These are phyloP conservation scores for Bellardia pandia DNA, from an alignment of 2,888 invertebrate species.

Conservation along the genomic window DNA sequence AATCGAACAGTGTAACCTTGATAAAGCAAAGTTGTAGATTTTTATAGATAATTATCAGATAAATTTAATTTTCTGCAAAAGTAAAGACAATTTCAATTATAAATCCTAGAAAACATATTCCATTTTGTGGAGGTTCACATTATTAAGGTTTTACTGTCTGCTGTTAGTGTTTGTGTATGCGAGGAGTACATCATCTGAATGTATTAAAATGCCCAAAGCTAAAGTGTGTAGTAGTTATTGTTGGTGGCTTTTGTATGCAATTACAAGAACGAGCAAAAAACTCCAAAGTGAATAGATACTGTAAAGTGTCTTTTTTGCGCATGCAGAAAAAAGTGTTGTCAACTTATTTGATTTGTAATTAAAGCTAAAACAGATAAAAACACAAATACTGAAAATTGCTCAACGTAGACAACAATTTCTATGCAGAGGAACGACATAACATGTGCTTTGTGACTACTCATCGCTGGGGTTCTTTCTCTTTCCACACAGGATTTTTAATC, in stretches of 20 bases:
- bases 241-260: constrained; percentile 60
- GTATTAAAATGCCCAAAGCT: constrained; percentile 59
- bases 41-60: background rate
- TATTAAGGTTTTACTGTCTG: background rate
- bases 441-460: too few species aligned
- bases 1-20: constrained; percentile 35
- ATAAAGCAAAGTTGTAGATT: background rate
- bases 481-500: too few species aligned
- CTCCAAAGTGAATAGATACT: constrained; percentile 59
- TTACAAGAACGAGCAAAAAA: constrained; percentile 61
- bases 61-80: too few species aligned
- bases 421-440: too few species aligned
- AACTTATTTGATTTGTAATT: background rate
- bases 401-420: too few species aligned
- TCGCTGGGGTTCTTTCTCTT: too few species aligned
- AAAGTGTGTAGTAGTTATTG: constrained; percentile 22
- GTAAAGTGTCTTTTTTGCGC: constrained; percentile 33
- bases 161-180: background rate
- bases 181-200: constrained; percentile 34
- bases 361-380: background rate
- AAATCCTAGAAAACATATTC: too few species aligned
- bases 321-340: constrained; percentile 36
- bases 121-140: background rate
- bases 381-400: background rate
- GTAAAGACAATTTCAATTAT: too few species aligned